Base-by-base conservation (phyloP, 2,113 vertebrate genomes). In the Sceloporus tristichus region DNA sequence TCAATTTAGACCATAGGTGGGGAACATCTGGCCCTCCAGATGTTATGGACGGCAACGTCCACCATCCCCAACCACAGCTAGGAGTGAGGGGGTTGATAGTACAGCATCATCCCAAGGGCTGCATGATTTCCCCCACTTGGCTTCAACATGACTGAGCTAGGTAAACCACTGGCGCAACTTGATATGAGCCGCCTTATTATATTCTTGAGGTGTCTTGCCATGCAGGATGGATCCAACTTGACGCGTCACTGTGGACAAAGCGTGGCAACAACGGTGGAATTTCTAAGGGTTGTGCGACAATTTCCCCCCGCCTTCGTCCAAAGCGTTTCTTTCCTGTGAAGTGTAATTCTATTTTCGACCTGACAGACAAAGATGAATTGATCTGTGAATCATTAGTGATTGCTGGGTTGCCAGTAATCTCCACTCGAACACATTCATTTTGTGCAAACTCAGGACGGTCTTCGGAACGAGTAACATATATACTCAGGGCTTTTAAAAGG, bases 401-500 rank as follows among this genome's bases (percentile, higher is more conserved):
- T 76, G 80, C 70, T 34, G 29, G 62, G 1, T 77, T 88, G 86
- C 86, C 86, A 66, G 86, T 76, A 87, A 87, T 87, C 86, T 68
- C 48, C 42, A 88, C 81, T 53, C 21, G 9, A 48, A 68, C 59
- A 66, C 86, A 83, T 88, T 83, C 79, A 77, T 82, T 88, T 83
- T 77, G 71, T 75, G 73, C 86, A 65, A 82, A 66, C 80, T 9
- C 38, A 87, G 73, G 68, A 23, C 86, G 76, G 71, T 65, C 79
- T 23, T 68, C 21, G 56, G 5, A 77, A 82, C 73, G 54, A 88
- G 80, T 76, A 82, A 66, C 80, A 54, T 75, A 88, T 83, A 88
- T 54, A 88, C 86, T 66, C 59, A 27, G 79, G 29, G 80, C 73
- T 77, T 88, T 83, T 88, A 88, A 88, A 88, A 88, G 80, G 86